Percentiles rank a stretch among this genome's conserved stretches.
Evolutionary conservation across 2,888 invertebrate species (phyloP).

Genomic region (Acleris cristana): DNA sequence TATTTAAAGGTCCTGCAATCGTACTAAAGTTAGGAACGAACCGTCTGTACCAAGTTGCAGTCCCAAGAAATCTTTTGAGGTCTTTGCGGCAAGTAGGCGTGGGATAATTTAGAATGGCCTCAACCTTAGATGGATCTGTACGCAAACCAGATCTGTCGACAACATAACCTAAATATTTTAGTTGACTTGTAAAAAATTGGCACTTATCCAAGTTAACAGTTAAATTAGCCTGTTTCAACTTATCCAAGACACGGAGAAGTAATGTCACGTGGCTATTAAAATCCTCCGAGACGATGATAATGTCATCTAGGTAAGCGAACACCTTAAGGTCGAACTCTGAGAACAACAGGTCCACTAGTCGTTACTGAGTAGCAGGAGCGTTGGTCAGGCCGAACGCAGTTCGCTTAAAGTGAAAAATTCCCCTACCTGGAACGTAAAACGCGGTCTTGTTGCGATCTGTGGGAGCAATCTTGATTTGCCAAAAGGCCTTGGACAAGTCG

Average conservation of each 20-base stretch:
- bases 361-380: constrained; percentile 4
- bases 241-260: not conserved
- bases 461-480: not conserved
- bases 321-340: constrained; percentile 10
- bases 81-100: constrained; percentile 39
- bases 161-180: constrained; percentile 1
- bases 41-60: constrained; percentile 35
- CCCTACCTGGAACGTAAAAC: not conserved
- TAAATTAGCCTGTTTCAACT: not conserved
- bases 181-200: not conserved
- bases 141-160: not conserved
- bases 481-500: not conserved
- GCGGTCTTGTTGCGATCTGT: not conserved
- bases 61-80: constrained; percentile 40
- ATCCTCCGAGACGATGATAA: not conserved
- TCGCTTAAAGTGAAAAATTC: not conserved
- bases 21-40: constrained; percentile 40
- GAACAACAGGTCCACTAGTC: constrained; percentile 3
- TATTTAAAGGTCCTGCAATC: constrained; percentile 33
- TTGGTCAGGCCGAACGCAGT: constrained; percentile 15
- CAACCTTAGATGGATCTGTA: not conserved
- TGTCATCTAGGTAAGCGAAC: not conserved
- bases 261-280: constrained; percentile 1
- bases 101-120: constrained; percentile 38
- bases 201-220: constrained; percentile 11